Evolutionary conservation across 2,888 invertebrate species (phyloP).

Genomic region (Dilophus febrilis): DNA sequence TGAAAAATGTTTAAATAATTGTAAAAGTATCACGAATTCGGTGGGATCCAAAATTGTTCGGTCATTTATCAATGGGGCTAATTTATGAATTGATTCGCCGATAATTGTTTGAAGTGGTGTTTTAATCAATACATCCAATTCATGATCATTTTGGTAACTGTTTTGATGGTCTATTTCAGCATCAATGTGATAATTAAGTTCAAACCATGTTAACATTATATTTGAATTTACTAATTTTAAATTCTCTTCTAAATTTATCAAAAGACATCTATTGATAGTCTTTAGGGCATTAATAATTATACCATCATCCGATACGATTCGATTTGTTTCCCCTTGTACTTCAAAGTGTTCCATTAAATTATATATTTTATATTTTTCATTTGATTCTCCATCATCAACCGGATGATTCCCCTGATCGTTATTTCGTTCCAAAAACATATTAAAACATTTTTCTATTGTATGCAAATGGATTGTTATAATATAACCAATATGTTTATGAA

Average conservation of each 20-base stretch:
- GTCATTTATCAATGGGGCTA: slow-evolving; percentile 18
- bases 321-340: slow-evolving; percentile 7
- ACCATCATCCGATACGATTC: too few species aligned
- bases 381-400: slow-evolving; percentile 8
- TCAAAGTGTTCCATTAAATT: slow-evolving; percentile 11
- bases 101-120: slow-evolving; percentile 19
- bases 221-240: slow-evolving; percentile 19
- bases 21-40: too few species aligned
- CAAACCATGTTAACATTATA: slow-evolving; percentile 21
- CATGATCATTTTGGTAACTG: too few species aligned
- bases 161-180: slow-evolving; percentile 11
- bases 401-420: too few species aligned
- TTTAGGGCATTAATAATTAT: slow-evolving; percentile 12
- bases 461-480: too few species aligned
- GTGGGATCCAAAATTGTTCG: too few species aligned
- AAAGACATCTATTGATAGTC: slow-evolving; percentile 17
- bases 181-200: slow-evolving; percentile 17
- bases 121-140: too few species aligned
- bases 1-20: slow-evolving; percentile 17
- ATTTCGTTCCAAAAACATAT: too few species aligned
- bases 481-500: too few species aligned
- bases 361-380: slow-evolving; percentile 13
- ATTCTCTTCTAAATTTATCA: slow-evolving; percentile 20
- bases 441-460: too few species aligned
- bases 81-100: slow-evolving; percentile 16